Evolutionary conservation across 2,113 vertebrate genomes (phyloP).

Genomic region (Notechis scutatus): DNA sequence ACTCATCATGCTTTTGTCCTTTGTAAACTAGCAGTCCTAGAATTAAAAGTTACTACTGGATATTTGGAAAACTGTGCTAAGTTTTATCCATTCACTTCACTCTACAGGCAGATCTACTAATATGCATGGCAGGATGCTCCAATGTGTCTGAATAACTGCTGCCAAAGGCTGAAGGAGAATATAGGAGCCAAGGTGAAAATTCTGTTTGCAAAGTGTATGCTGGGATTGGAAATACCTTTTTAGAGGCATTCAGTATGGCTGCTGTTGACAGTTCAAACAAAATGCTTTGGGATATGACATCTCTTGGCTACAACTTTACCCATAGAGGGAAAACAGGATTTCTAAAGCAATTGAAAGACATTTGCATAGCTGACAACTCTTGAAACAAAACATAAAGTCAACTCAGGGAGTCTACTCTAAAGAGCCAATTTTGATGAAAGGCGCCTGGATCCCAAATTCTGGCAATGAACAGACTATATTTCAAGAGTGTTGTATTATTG

Average conservation of each 20-base stretch:
- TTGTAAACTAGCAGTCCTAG: background rate
- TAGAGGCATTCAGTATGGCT: constrained; percentile 40
- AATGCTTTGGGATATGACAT: background rate
- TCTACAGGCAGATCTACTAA: background rate
- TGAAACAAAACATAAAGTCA: background rate
- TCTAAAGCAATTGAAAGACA: background rate
- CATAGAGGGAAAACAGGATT: background rate
- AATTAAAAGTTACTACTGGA: background rate
- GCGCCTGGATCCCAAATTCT: background rate
- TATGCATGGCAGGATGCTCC: constrained; percentile 30
- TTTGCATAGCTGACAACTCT: background rate
- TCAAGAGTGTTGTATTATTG: background rate
- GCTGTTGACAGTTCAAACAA: constrained; percentile 31
- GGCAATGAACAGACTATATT: background rate
- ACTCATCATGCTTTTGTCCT: background rate
- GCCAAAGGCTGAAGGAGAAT: background rate
- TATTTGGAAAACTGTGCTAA: background rate
- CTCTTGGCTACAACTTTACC: background rate
- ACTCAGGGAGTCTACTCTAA: background rate
- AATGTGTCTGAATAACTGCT: constrained; percentile 34
- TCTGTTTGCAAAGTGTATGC: constrained; percentile 32
- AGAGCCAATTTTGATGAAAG: background rate
- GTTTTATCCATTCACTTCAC: background rate
- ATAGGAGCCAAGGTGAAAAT: background rate
- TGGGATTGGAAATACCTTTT: constrained; percentile 38